Percentiles rank a stretch among this genome's conserved stretches.
phyloP scores from a whole-genome alignment of 2,888 invertebrate genomes.

The Atethmia centrago region DNA sequence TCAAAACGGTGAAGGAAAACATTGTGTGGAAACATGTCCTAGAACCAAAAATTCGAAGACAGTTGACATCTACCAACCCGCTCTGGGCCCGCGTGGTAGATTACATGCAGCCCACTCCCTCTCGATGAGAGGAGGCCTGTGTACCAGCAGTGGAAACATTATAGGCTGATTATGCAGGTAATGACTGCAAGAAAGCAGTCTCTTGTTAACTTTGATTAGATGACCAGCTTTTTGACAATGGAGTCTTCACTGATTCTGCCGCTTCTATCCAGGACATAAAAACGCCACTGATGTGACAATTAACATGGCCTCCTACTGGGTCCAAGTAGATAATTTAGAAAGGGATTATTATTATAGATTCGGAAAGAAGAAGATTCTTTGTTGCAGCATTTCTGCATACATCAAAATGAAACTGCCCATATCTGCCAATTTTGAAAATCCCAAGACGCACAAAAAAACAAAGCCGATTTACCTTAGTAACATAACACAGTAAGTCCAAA shows the following conservation, averaged over 20 bases:
- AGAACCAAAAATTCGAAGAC: too few relatives aligned
- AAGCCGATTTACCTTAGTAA: not conserved
- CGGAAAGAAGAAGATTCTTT: not conserved
- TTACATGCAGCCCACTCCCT: too few relatives aligned
- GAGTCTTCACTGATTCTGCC: too few relatives aligned
- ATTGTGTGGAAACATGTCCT: too few relatives aligned
- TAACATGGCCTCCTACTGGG: not conserved
- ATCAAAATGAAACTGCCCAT: not conserved
- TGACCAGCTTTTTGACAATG: not conserved
- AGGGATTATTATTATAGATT: not conserved
- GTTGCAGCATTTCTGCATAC: not conserved
- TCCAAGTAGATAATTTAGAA: not conserved
- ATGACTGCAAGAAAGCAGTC: too few relatives aligned
- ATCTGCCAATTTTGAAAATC: not conserved
- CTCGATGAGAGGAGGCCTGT: too few relatives aligned
- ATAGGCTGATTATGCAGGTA: too few relatives aligned
- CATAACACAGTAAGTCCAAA: slow-evolving; percentile 5
- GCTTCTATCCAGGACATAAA: not conserved
- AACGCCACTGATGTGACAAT: not conserved
- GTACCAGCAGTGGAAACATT: too few relatives aligned
- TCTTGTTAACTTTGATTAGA: not conserved
- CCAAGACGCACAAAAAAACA: not conserved
- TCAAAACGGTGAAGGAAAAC: too few relatives aligned
- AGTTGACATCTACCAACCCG: too few relatives aligned
- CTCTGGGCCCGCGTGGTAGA: too few relatives aligned